phyloP scores from a whole-genome alignment of 2,113 vertebrate genomes.

The Arothron firmamentum region DNA sequence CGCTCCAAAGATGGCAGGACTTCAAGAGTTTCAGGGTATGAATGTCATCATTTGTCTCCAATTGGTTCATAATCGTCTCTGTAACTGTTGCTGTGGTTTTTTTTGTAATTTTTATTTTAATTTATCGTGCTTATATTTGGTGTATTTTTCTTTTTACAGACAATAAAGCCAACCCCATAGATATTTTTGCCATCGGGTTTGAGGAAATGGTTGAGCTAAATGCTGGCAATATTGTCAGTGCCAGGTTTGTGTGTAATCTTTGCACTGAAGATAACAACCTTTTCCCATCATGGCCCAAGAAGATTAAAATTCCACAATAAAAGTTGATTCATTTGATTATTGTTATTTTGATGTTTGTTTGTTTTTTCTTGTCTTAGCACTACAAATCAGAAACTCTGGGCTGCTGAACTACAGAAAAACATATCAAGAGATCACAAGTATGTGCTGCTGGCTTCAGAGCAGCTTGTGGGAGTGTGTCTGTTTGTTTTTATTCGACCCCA shows the following conservation, averaged over 20 bases:
- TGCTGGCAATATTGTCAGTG: conserved; percentile 97
- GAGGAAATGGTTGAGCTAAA: conserved; percentile 99
- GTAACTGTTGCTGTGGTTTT: not conserved
- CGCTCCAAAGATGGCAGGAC: conserved; percentile 85
- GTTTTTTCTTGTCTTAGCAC: conserved; percentile 79
- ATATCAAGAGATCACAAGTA: conserved; percentile 95
- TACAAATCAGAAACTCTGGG: conserved; percentile 98
- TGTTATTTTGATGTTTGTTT: not conserved
- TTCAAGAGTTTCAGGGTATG: conserved; percentile 91
- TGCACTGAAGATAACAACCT: not conserved
- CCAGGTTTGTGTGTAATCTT: conserved; percentile 78
- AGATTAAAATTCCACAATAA: not conserved
- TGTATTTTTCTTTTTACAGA: conserved; percentile 67
- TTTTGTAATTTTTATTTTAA: not conserved
- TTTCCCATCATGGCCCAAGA: not conserved
- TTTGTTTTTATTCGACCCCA: conserved; percentile 96
- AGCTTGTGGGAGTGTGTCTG: conserved; percentile 95
- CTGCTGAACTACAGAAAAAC: conserved; percentile 93
- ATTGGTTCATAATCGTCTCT: not conserved
- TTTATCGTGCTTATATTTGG: not conserved
- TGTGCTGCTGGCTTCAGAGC: conserved; percentile 94
- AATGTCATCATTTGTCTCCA: not conserved
- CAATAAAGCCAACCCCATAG: conserved; percentile 84
- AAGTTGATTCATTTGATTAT: not conserved
- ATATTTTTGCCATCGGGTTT: conserved; percentile 98